Evolutionary conservation across 30 jellyfish, hydroid and myxozoan species (phyloP).

Genomic region (Mastigias papua): DNA sequence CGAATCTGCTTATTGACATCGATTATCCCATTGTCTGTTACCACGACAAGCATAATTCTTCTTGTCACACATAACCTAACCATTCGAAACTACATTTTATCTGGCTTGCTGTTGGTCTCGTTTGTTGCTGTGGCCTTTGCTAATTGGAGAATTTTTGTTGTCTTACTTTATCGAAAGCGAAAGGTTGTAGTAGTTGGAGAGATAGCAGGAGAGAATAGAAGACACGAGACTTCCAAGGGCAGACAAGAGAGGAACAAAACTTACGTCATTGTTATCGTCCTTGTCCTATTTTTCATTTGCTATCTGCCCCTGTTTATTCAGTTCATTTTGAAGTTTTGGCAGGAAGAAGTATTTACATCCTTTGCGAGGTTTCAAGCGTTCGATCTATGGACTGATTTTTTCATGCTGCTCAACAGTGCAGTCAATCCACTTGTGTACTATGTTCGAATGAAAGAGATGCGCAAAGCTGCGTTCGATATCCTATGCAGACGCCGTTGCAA

Average conservation of each 20-base stretch:
- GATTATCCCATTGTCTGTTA: background rate
- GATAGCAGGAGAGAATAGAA: background rate
- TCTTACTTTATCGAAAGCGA: background rate
- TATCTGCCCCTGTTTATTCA: background rate
- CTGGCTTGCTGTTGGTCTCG: background rate
- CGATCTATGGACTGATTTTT: conserved; percentile 32
- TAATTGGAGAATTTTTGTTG: conserved; percentile 8
- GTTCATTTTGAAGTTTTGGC: background rate
- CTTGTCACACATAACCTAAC: background rate
- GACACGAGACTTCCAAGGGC: too few species aligned
- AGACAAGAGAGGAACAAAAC: conserved; percentile 17
- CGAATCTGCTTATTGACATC: background rate
- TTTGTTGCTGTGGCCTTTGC: background rate
- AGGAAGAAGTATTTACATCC: background rate
- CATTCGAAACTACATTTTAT: background rate
- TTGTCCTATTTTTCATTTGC: conserved; percentile 15
- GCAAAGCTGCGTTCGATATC: background rate
- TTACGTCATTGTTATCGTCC: background rate
- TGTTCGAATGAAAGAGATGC: conserved; percentile 15
- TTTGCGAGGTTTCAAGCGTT: background rate
- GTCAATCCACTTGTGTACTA: conserved; percentile 35
- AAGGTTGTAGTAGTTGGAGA: background rate
- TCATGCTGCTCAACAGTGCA: conserved; percentile 31
- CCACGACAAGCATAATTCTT: background rate
- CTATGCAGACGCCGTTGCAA: background rate